Conservation (phyloP, 23 tunicate species). For the Halocynthia aurantium region DNA sequence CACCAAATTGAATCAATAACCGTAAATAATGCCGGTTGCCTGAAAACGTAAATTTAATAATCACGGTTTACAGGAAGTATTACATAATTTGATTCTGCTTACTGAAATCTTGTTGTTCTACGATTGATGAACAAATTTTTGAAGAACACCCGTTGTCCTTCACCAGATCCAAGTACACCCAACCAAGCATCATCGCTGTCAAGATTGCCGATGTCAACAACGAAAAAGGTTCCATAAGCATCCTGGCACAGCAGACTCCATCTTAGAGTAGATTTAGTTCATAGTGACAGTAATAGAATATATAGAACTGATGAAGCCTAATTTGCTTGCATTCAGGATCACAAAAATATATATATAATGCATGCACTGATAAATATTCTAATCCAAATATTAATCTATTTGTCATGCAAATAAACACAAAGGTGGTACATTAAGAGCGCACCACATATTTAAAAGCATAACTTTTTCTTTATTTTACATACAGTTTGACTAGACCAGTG, state of each 20-base stretch:
- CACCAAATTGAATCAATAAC: constrained; percentile 64
- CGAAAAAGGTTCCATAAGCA: constrained; percentile 75
- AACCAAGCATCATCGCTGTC: constrained; percentile 10
- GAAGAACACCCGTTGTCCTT: constrained; percentile 65
- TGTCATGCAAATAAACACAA: no score
- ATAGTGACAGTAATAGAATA: not conserved
- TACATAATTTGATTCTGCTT: not conserved
- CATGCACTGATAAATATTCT: no score
- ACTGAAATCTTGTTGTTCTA: constrained; percentile 53
- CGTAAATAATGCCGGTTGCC: constrained; percentile 29
- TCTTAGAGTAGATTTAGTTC: not conserved
- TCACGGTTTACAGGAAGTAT: no score
- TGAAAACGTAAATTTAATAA: not conserved
- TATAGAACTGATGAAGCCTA: not conserved
- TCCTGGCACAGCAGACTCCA: constrained; percentile 57
- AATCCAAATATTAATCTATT: no score
- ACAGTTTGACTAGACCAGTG: no score
- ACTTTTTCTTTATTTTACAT: no score
- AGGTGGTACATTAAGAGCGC: no score
- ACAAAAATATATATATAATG: no score
- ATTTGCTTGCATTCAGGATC: not conserved
- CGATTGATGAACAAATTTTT: constrained; percentile 35
- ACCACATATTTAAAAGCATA: no score
- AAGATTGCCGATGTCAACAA: constrained; percentile 17
- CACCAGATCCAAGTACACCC: constrained; percentile 42